A percentile compares a stretch with the other conserved stretches of the same genome.
Conservation (phyloP, 2,888 invertebrate genomes). For the Odontomyia ornata region DNA sequence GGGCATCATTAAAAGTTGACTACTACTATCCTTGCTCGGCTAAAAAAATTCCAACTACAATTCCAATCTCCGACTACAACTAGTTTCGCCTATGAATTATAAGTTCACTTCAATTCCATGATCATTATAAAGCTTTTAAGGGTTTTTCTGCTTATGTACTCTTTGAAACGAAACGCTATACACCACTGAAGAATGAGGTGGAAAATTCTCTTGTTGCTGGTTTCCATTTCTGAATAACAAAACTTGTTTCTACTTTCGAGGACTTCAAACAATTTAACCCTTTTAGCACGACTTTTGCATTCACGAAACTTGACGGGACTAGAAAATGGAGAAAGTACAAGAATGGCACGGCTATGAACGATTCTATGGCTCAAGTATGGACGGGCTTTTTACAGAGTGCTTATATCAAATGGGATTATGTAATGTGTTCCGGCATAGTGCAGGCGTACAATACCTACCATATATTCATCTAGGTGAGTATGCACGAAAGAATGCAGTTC, state of each 20-base stretch:
- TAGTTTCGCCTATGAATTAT: slow-evolving; percentile 39
- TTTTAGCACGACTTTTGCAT: slow-evolving; percentile 40
- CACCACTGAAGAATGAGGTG: slow-evolving; percentile 32
- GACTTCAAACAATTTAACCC: slow-evolving; percentile 41
- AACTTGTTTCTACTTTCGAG: slow-evolving; percentile 42
- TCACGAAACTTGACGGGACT: slow-evolving; percentile 17
- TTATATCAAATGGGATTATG: slow-evolving; percentile 21
- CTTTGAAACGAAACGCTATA: slow-evolving; percentile 12
- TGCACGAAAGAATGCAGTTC: neutral
- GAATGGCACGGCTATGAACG: slow-evolving; percentile 13
- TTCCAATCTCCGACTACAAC: slow-evolving; percentile 25
- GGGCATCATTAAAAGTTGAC: slow-evolving; percentile 28
- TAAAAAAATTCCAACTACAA: slow-evolving; percentile 12
- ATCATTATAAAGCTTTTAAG: slow-evolving; percentile 43
- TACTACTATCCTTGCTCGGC: neutral
- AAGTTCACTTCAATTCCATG: slow-evolving; percentile 41
- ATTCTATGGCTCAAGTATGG: slow-evolving; percentile 5
- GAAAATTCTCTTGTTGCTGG: slow-evolving; percentile 39
- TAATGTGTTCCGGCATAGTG: slow-evolving; percentile 25
- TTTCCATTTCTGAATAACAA: slow-evolving; percentile 42
- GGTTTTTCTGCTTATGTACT: slow-evolving; percentile 27
- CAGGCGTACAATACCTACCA: neutral
- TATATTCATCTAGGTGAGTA: neutral
- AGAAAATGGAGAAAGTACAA: slow-evolving; percentile 13
- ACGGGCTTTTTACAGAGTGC: neutral